Evolutionary conservation across 2,797 vertebrate genomes (phyloP).

Genomic region (Sebastes itinus): DNA sequence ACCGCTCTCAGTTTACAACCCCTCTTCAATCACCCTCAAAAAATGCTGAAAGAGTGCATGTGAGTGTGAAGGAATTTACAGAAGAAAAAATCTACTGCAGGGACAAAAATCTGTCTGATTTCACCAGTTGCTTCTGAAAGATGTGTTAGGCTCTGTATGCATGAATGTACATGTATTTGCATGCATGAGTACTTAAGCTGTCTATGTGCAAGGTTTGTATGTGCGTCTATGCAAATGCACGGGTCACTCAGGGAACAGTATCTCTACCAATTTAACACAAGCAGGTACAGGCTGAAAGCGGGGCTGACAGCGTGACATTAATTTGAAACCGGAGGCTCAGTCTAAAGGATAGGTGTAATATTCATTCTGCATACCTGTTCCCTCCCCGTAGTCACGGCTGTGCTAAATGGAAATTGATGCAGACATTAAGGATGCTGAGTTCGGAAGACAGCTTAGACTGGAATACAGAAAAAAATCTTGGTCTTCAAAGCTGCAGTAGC

Average conservation of each 20-base stretch:
- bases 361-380: conserved; percentile 15
- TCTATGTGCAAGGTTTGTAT: neutral
- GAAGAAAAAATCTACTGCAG: neutral
- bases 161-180: neutral
- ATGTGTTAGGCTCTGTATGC: neutral
- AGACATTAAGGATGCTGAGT: conserved; percentile 15
- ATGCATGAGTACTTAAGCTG: neutral
- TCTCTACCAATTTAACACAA: neutral
- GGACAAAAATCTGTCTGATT: neutral
- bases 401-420: conserved; percentile 11
- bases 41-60: neutral
- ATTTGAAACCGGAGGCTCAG: conserved; percentile 11
- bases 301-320: conserved; percentile 18
- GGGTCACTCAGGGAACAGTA: neutral
- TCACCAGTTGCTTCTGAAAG: neutral
- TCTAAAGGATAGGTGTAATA: conserved; percentile 17
- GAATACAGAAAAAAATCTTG: neutral
- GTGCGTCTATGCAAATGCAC: neutral
- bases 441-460: neutral
- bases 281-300: neutral
- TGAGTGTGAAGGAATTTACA: neutral
- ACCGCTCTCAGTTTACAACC: neutral
- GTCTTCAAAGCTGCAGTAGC: neutral
- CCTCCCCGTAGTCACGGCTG: neutral
- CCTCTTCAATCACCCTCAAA: conserved; percentile 11